A percentile compares a stretch with the other conserved stretches of the same genome.
Conservation (phyloP, 2,113 vertebrate genomes). For the Bos indicus region DNA sequence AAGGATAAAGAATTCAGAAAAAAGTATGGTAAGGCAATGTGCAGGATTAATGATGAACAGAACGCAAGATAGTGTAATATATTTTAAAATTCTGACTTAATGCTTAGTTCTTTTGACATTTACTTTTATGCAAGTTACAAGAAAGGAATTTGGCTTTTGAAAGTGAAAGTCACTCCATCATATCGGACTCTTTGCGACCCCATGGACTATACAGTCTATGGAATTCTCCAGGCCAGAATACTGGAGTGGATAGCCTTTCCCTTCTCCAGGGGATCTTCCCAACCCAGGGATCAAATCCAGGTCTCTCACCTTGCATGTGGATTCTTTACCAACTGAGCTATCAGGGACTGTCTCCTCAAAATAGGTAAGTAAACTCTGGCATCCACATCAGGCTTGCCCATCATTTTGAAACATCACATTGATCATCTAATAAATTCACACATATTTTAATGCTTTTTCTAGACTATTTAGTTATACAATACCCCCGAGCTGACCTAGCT, state of each 20-base stretch:
- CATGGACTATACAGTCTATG: background rate
- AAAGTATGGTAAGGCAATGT: background rate
- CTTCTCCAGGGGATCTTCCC: background rate
- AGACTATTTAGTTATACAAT: background rate
- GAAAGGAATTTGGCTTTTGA: background rate
- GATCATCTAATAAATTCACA: background rate
- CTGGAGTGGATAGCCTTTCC: background rate
- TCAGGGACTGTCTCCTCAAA: background rate
- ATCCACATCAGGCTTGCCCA: background rate
- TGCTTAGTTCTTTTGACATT: background rate
- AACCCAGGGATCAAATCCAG: background rate
- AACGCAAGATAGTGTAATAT: background rate
- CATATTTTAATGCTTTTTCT: background rate
- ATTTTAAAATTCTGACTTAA: background rate
- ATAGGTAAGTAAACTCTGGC: background rate
- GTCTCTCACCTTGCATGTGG: background rate
- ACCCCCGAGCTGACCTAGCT: background rate
- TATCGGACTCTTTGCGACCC: fast-evolving
- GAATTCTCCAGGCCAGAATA: background rate
- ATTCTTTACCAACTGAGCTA: background rate
- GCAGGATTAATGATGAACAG: background rate
- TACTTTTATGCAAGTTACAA: background rate
- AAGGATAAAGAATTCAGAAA: background rate
- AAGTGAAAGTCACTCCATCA: background rate
- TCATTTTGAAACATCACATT: background rate